A percentile compares a stretch with the other conserved stretches of the same genome.
Conservation (phyloP, 2,113 vertebrate species). For the Crocuta crocuta region DNA sequence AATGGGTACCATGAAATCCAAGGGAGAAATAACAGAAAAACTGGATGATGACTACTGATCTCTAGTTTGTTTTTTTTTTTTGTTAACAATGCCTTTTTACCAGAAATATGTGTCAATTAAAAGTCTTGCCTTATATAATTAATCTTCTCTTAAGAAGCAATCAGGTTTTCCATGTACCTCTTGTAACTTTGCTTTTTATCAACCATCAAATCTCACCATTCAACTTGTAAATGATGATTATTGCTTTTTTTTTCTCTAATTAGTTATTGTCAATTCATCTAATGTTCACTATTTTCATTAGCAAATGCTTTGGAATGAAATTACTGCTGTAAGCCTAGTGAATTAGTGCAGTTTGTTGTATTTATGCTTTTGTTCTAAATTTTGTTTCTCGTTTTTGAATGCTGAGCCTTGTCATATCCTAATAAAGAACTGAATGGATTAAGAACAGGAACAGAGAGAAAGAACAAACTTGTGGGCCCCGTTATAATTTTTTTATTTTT, state of each 20-base stretch:
- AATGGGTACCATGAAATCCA: constrained; percentile 14
- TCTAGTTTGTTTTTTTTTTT: neutral
- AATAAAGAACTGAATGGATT: neutral
- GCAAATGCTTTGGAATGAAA: neutral
- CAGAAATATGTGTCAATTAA: constrained; percentile 49
- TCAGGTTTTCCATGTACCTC: neutral
- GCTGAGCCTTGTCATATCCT: neutral
- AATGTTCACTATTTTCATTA: neutral
- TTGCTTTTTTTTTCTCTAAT: neutral
- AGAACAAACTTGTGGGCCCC: neutral
- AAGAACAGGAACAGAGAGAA: neutral
- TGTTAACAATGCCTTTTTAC: constrained; percentile 15
- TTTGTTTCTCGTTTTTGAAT: neutral
- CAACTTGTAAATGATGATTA: neutral
- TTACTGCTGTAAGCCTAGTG: neutral
- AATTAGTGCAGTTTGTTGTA: neutral
- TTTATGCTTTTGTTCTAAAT: neutral
- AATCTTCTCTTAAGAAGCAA: neutral
- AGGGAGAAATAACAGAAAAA: neutral
- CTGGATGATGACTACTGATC: neutral
- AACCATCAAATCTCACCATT: neutral
- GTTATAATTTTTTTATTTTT: neutral
- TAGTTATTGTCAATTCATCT: neutral
- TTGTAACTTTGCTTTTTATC: neutral
- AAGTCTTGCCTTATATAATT: constrained; percentile 16